phyloP scores from a whole-genome alignment of 2,113 vertebrate genomes.

The Xiphias gladius region DNA sequence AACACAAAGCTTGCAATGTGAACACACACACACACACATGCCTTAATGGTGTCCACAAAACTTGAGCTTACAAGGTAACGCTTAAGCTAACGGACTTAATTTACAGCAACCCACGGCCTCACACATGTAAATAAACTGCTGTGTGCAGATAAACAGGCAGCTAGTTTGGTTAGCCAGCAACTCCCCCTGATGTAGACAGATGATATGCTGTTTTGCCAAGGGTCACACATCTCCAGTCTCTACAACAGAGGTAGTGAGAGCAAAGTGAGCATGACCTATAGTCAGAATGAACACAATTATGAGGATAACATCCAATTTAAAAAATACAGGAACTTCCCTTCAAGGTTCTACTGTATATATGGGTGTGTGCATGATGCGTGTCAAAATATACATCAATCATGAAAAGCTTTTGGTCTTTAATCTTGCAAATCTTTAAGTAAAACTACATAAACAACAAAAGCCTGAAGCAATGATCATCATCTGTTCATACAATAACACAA shows the following conservation, averaged over 20 bases:
- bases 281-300: too few relatives aligned
- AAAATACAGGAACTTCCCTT: background rate
- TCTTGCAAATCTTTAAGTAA: background rate
- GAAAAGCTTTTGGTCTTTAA: too few relatives aligned
- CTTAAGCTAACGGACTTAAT: background rate
- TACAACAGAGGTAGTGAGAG: background rate
- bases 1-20: background rate
- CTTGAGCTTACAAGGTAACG: background rate
- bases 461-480: conserved; percentile 22
- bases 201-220: background rate
- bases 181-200: background rate
- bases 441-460: background rate
- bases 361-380: background rate
- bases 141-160: background rate
- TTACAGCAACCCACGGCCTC: background rate
- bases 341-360: background rate
- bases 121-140: background rate
- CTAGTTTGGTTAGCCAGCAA: background rate
- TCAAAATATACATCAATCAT: background rate
- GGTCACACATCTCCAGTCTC: background rate
- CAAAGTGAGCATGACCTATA: background rate
- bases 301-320: background rate
- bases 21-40: background rate
- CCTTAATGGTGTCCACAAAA: background rate
- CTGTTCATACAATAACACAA: conserved; percentile 13